Base-by-base conservation (phyloP, 92 coral and sea anemone genomes). In the Galaxea fascicularis region DNA sequence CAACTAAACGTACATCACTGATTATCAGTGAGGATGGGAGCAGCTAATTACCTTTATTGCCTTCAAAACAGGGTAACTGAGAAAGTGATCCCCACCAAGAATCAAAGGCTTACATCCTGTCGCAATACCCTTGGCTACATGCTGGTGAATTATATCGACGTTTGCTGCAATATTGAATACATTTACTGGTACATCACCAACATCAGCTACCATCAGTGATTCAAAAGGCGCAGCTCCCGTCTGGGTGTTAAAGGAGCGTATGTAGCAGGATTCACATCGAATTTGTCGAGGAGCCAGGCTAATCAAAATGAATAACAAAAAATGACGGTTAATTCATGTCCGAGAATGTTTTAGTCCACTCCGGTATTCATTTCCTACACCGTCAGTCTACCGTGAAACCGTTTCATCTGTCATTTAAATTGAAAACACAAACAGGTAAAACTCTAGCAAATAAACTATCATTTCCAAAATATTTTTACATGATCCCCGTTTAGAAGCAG, bases 171-270 rank as follows among this genome's bases (percentile, higher is more conserved):
- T 27, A 24, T 79, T 88, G 72, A 75, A 83, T 4, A 91, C 70
- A 26, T 76, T 83, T 45, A 88, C 65, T 15, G 91, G 57, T n/a
- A 91, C 81, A 64, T 91, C 94, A 24, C 94, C 94, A 71, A 91
- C 79, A 80, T 91, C 94, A 0, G 94, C 94, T 22, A 91, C 94
- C 86, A 77, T 91, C 60, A 91, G 79, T 17, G 94, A 83, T 14
- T 88, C 85, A 64, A 58, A 91, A 20, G 94, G 94, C 14, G 89
- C 62, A 3, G 94, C 94, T 28, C 94, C 94, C 3, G 94, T 91
- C 20, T 64, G 83, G 0, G 78, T 74, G 80, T 91, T 88, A 24
- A 63, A 70, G 21, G 91, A 87, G 52, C 92, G 77, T 39, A 91
- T 6, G 79, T 88, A 54, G 12, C 74, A 65, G 9, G 94, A 91